Percentiles rank a stretch among this genome's conserved stretches.
Evolutionary conservation across 2,888 invertebrate species (phyloP).

Genomic region (Ophioninae sp.): DNA sequence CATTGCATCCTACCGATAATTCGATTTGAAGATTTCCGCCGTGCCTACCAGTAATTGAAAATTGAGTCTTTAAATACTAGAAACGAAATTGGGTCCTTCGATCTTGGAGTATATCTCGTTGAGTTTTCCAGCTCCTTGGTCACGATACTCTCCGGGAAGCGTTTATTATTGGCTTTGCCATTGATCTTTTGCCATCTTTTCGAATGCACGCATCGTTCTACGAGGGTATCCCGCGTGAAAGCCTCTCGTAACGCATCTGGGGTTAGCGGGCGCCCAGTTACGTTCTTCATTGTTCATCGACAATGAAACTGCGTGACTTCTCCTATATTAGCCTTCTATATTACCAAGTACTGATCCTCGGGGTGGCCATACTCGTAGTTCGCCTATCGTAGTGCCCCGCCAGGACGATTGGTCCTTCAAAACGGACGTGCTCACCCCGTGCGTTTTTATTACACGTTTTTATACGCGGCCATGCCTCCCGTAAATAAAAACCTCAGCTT

Average conservation of each 20-base stretch:
- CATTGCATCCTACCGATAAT: not conserved
- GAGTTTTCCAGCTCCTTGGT: not conserved
- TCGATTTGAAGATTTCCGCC: not conserved
- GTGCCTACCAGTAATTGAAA: not conserved
- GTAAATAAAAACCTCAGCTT: too few species aligned
- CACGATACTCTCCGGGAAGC: not conserved
- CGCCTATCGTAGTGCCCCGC: not conserved
- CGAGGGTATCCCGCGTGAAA: constrained; percentile 8
- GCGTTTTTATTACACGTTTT: not conserved
- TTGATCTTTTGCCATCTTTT: not conserved
- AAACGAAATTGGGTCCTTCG: not conserved
- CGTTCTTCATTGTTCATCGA: constrained; percentile 62
- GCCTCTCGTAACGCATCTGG: constrained; percentile 15
- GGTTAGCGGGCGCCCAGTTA: constrained; percentile 57
- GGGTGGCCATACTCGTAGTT: not conserved
- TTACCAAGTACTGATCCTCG: constrained; percentile 65
- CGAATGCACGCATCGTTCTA: not conserved
- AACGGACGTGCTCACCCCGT: not conserved
- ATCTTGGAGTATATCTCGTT: not conserved
- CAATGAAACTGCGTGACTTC: constrained; percentile 72
- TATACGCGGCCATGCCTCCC: not conserved
- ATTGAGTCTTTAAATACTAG: not conserved
- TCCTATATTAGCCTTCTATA: constrained; percentile 69
- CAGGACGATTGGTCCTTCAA: not conserved
- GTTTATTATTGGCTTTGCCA: not conserved